Percentiles rank a stretch among this genome's conserved stretches.
Evolutionary conservation across 2,113 vertebrate species (phyloP).

Genomic region (Macrotis lagotis): DNA sequence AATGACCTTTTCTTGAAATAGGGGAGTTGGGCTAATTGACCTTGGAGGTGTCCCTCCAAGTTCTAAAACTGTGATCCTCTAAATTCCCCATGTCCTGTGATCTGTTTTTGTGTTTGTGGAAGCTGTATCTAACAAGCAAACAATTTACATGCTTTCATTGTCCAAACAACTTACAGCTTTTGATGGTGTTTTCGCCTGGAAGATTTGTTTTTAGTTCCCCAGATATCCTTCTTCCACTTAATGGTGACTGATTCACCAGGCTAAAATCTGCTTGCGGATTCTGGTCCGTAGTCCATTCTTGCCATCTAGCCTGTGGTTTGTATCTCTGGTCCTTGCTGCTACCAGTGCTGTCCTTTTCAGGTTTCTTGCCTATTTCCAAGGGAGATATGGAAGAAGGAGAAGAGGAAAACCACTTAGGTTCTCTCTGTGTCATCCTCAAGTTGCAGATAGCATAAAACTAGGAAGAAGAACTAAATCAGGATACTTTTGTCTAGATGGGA

Average conservation of each 20-base stretch:
- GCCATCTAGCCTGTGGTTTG: background rate
- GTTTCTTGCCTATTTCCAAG: background rate
- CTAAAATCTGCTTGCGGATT: background rate
- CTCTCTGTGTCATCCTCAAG: background rate
- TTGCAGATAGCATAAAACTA: background rate
- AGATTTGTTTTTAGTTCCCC: background rate
- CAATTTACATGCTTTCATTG: background rate
- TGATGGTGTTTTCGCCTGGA: background rate
- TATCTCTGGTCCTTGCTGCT: fast-evolving
- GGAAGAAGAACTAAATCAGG: background rate
- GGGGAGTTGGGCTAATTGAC: background rate
- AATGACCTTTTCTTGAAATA: background rate
- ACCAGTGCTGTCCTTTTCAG: background rate
- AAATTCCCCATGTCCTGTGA: background rate
- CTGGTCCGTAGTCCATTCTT: background rate
- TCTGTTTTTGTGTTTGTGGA: background rate
- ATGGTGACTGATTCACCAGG: background rate
- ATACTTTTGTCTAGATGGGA: background rate
- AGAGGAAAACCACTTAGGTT: background rate
- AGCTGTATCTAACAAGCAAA: background rate
- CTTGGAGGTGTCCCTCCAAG: background rate
- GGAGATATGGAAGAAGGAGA: background rate
- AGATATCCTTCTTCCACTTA: background rate
- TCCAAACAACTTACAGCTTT: background rate
- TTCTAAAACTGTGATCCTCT: background rate